Evolutionary conservation across 2,113 vertebrate species (phyloP), one percentile per base, ranked within the genome.

Genomic region (Colius striatus): DNA sequence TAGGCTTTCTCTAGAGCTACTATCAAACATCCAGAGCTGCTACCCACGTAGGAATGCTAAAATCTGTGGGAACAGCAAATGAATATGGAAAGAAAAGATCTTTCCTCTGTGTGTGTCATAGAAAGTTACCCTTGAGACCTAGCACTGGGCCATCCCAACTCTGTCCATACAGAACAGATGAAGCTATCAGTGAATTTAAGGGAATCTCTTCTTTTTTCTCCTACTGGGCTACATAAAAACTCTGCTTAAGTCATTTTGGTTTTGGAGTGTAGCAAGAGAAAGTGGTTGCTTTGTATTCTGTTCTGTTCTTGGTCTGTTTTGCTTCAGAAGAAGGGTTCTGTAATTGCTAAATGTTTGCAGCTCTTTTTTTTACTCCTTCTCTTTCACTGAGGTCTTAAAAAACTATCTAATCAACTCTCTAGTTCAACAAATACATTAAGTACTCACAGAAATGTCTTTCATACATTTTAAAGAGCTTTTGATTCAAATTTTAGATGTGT

Each of bases 261-360:
- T 61, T 81, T 43, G 76, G 81, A 78, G 65, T 10, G 29, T 10
- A 23, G 80, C 71, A 71, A 78, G 70, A 91, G 81, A 80, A 94
- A 94, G 73, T 3, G 11, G 55, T 55, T 74, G 60, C 77, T 91
- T 77, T 25, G 12, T 76, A 18, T 60, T 94, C 75, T 78, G 16
- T 67, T 91, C 87, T 32, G 43, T 36, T 60, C 65, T 68, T 25
- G 10, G 58, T 45, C 77, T 54, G 51, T 30, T 73, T 19, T 87
- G 45, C 87, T 65, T 41, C 51, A 84, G 89, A 54, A 95, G 87
- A 91, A 94, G 62, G 50, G 67, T 5, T 57, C 60, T 21, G 76
- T 57, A 84, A 90, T 89, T 90, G 68, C 94, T 67, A 57, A 85
- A 82, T 55, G 38, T 55, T 96, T 81, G 36, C 90, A 81, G 81